Percentiles rank a stretch among this genome's conserved stretches.
phyloP scores from a whole-genome alignment of 1,140 invertebrate species.

The Pogonognathellus flavescens region DNA sequence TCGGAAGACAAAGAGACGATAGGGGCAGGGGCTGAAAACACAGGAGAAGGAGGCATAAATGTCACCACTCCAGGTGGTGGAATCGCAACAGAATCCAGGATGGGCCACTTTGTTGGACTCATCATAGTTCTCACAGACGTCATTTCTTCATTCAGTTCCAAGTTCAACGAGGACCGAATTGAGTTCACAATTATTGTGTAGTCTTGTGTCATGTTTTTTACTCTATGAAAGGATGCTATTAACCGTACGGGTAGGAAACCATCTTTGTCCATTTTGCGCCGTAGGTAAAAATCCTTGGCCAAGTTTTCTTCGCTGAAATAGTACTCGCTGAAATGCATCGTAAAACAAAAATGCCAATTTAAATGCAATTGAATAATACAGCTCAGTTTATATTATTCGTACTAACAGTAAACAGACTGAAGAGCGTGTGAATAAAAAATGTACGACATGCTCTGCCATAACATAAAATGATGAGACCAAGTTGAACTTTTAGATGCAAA shows the following conservation, averaged over 20 bases:
- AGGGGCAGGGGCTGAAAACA: constrained; percentile 32
- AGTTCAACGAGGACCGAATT: constrained; percentile 83
- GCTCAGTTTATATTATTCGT: constrained; percentile 4
- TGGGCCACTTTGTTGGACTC: constrained; percentile 89
- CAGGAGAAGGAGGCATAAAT: constrained; percentile 28
- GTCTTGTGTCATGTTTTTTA: constrained; percentile 89
- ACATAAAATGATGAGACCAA: not conserved
- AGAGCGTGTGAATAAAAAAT: not conserved
- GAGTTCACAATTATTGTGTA: constrained; percentile 85
- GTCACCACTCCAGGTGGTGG: constrained; percentile 65
- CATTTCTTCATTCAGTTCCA: constrained; percentile 81
- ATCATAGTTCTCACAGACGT: constrained; percentile 79
- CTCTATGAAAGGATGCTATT: constrained; percentile 95
- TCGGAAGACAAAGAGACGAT: constrained; percentile 67
- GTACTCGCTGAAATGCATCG: constrained; percentile 79
- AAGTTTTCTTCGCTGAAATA: constrained; percentile 99
- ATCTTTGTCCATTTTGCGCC: constrained; percentile 94
- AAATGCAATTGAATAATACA: not conserved
- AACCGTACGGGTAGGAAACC: constrained; percentile 93
- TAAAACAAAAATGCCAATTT: not conserved
- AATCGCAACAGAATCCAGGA: constrained; percentile 75
- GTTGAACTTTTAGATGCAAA: not conserved
- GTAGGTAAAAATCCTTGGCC: constrained; percentile 93
- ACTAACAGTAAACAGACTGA: not conserved
- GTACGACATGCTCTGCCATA: not conserved